Conservation (phyloP, 2,113 vertebrate genomes). For the Erythrocercus mccallii region DNA sequence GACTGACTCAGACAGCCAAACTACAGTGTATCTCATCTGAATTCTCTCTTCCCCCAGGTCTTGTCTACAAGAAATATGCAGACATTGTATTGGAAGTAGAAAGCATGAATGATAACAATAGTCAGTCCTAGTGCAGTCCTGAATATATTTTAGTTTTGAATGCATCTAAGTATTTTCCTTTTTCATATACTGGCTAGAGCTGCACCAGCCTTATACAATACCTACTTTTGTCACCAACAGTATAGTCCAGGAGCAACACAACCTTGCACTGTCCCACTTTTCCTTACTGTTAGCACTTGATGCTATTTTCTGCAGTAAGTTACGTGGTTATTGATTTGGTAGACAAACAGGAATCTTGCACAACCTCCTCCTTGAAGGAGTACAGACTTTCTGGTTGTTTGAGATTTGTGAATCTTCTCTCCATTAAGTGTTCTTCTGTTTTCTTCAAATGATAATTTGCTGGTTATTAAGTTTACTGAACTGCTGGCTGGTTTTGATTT, state of each 20-base stretch:
- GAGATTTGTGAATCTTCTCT: neutral
- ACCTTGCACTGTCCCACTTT: neutral
- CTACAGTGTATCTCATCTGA: slow-evolving; percentile 4
- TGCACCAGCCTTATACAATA: neutral
- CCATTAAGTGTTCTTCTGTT: neutral
- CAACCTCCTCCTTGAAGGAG: neutral
- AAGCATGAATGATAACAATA: neutral
- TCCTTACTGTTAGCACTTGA: neutral
- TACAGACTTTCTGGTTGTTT: neutral
- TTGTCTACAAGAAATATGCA: slow-evolving; percentile 36
- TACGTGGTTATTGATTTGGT: neutral
- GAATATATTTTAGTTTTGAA: neutral
- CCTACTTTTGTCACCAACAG: neutral
- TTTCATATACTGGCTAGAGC: neutral
- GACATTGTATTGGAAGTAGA: neutral
- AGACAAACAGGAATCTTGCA: neutral
- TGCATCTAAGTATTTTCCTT: neutral
- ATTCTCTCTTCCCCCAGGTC: slow-evolving; percentile 35
- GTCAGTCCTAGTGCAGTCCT: neutral
- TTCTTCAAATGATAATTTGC: neutral
- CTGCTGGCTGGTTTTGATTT: neutral
- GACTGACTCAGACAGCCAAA: slow-evolving; percentile 21
- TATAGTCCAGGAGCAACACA: neutral
- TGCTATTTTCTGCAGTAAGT: neutral
- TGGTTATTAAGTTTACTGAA: neutral